Base-by-base conservation (phyloP, 1,140 invertebrate genomes). In the Goniozus legneri region DNA sequence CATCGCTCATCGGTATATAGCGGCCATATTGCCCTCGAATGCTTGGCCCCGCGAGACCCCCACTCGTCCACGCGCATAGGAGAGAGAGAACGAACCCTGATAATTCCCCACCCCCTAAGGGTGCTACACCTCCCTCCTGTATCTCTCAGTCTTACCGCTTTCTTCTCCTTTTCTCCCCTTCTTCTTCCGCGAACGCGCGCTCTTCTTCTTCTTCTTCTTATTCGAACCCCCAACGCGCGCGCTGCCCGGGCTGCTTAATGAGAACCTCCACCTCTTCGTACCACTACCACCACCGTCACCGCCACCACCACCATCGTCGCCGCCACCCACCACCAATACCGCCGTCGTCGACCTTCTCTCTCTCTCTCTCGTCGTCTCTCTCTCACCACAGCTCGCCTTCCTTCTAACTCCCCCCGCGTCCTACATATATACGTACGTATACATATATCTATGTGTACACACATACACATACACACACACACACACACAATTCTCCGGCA, bases 211-310 rank as follows among this genome's bases (percentile, higher is more conserved):
- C 62, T 65, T 63, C 65, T 56, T 55, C 54, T 73, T 73, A 73
- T 73, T 73, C 64, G 64, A 73, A 69, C 57, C 69, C 59, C 66
- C 64, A 54, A 56, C 62, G n/a, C n/a, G 62, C 61, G 58, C 58
- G 65, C 59, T 67, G 65, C 69, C 67, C 64, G 71, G 70, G 70
- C 69, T 75, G 71, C 71, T 75, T 75, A 75, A 74, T 75, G 71
- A 73, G 71, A 73, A 74, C 68, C 68, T 59, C 66, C 69, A 62
- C 62, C 66, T 59, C 62, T 56, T 65, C 58, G 60, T 60, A 50
- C 55, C 56, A 57, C 61, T 51, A 51, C 60, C 56, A 47, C 39
- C 48, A 46, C 32, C 44, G 43, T 33, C 31, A 45, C 34, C 22
- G 13, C 38, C 50, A 38, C 44, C 52, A 36, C 43, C 33, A 10